Evolutionary conservation across 2,113 vertebrate genomes (phyloP), one percentile per base, ranked within the genome.

Genomic region (Sander lucioperca): DNA sequence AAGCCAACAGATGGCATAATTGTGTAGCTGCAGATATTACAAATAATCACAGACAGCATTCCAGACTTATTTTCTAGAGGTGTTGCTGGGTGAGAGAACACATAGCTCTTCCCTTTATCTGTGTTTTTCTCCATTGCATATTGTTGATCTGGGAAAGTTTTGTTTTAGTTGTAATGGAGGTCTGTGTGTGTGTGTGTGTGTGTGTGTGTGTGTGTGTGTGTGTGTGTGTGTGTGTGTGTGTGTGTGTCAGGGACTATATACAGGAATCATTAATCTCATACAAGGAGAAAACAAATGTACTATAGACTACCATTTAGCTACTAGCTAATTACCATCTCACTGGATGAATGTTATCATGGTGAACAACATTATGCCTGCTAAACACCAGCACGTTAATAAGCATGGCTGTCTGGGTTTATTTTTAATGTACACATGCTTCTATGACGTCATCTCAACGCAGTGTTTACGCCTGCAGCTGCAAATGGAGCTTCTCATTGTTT

Each of bases 81-180:
- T 86, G 75, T 90, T 88, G 72, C 79, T 88, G 73, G 85, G 77
- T 88, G 84, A 83, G 71, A 82, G 92, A 87, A 95, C 91, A 93
- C 88, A 53, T 19, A 74, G 92, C 91, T 88, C 90, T 77, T 82
- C 74, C 11, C 36, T 86, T 57, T 93, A 94, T 96, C 94, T 90
- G 70, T 90, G 72, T 92, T 94, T 93, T 92, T 86, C 88, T 86
- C 30, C 64, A 59, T 71, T 47, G 62, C 68, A 89, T 62, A 72
- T 81, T 92, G 91, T 92, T 91, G 92, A 89, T 92, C 86, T 94
- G 88, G 91, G 93, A 94, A 94, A 91, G 85, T 90, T 89, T 93
- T 94, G 92, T 92, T 95, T 92, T 80, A 58, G 56, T 89, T 87
- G 80, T 91, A 94, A 94, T 92, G 89, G 93, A 95, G 95, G 94